Evolutionary conservation across 1,140 invertebrate genomes (phyloP).

Genomic region (Drosophila tani): DNA sequence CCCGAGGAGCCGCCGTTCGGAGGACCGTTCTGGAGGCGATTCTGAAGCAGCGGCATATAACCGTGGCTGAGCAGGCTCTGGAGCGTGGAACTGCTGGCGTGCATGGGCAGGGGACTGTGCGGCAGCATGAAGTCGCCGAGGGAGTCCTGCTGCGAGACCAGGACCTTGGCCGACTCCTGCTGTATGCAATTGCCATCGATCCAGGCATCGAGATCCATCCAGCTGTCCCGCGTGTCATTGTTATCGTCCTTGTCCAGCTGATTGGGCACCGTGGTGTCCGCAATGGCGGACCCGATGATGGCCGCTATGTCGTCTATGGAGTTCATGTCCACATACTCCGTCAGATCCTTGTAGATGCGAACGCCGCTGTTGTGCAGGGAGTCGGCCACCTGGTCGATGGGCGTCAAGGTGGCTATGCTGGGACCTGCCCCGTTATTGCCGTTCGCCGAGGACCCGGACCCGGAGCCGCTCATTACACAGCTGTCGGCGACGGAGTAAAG

Average conservation of each 20-base stretch:
- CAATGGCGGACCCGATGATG: conserved; percentile 95
- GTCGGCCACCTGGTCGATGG: conserved; percentile 84
- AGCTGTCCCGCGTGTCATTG: conserved; percentile 89
- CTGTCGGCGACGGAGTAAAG: conserved; percentile 87
- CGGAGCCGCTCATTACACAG: conserved; percentile 82
- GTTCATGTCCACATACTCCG: conserved; percentile 88
- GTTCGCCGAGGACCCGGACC: conserved; percentile 4
- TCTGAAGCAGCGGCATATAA: conserved; percentile 91
- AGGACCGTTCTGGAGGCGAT: conserved; percentile 90
- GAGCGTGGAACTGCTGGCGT: conserved; percentile 88
- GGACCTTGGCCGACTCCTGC: conserved; percentile 86
- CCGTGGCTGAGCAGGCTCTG: conserved; percentile 91
- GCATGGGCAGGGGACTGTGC: conserved; percentile 86
- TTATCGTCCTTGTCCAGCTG: conserved; percentile 88
- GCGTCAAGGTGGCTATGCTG: conserved; percentile 61
- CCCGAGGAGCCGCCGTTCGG: conserved; percentile 71
- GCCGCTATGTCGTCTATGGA: conserved; percentile 93
- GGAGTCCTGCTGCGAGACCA: conserved; percentile 88
- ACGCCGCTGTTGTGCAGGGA: conserved; percentile 84
- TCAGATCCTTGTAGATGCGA: conserved; percentile 83
- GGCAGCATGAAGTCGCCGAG: conserved; percentile 89
- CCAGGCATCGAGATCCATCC: conserved; percentile 94
- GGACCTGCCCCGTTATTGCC: conserved; percentile 33
- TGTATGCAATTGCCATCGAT: conserved; percentile 90
- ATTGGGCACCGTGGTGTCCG: conserved; percentile 92